A percentile compares a stretch with the other conserved stretches of the same genome.
phyloP scores from a whole-genome alignment of 2,797 vertebrate species.

The Eulemur mongoz region DNA sequence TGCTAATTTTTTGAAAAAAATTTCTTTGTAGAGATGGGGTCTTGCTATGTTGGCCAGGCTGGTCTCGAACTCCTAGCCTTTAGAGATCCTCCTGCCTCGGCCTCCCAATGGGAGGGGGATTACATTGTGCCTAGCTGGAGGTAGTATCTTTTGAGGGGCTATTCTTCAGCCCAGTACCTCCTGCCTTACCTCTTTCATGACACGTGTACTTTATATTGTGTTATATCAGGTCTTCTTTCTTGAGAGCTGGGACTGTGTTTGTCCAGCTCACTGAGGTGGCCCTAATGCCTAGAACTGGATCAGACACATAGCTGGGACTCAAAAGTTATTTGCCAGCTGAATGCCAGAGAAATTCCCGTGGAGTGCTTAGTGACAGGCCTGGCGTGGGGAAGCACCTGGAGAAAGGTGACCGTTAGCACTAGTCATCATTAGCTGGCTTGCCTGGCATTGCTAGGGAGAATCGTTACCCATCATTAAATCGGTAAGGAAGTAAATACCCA shows the following conservation, averaged over 20 bases:
- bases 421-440: neutral
- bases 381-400: neutral
- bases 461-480: neutral
- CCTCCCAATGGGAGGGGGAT: no score
- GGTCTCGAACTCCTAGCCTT: no score
- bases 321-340: neutral
- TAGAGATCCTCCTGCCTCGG: no score
- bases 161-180: neutral
- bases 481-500: neutral
- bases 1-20: no score
- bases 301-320: neutral
- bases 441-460: neutral
- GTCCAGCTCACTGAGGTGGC: neutral
- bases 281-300: neutral
- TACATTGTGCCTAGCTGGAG: no score
- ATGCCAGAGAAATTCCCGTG: neutral
- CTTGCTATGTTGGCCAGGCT: no score
- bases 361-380: neutral
- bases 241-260: neutral
- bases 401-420: neutral
- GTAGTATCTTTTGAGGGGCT: neutral
- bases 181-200: neutral
- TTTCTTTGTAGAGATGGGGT: no score
- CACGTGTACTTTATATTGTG: neutral
- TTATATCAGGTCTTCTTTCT: neutral